Base-by-base conservation (phyloP, 2,797 vertebrate species). In the Poecilia velifera region DNA sequence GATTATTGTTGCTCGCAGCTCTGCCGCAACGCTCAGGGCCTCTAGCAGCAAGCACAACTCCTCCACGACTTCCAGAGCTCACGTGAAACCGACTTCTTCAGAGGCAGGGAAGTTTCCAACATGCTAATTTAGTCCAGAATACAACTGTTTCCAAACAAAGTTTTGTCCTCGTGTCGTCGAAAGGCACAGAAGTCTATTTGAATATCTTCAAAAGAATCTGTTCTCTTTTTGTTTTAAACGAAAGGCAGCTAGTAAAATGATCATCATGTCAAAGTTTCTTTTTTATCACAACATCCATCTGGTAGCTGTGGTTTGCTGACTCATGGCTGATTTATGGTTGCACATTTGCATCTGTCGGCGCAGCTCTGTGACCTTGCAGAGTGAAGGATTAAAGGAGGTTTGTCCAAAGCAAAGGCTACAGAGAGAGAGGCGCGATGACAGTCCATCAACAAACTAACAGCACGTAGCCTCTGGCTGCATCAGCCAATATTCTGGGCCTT, bases 161-260 rank as follows among this genome's bases (percentile, higher is more conserved):
- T 76, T 66, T 71, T 76, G n/a, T 57, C 72, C 76, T 70, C 70
- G 45, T 51, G 66, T 68, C n/a, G 81, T 71, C 73, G 28, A 81
- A 51, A 75, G 45, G n/a, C 34, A 76, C 16, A 72, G 3, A 10
- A 49, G 18, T 73, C 62, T 53, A 71, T 71, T 71, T 71, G 43
- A 71, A 45, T 71, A 46, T 71, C n/a, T 71, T 71, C 43, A 46
- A 71, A 71, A 71, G 5, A 28, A 16, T 46, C 41, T 5, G 2
- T 0, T 10, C 3, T 31, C 66, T 6, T 31, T 31, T 76, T 41
- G 2, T 34, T 34, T 34, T 34, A 1, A 12, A 31, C 45, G 49
- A 9, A 34, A 22, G 9, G 3, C 46, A 49, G 7, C 71, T 20
- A 34, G 46, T 46, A 45, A 57, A 72, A 81, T 53, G 31, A 34